Base-by-base conservation (phyloP, 2,113 vertebrate species). In the Tursiops truncatus region DNA sequence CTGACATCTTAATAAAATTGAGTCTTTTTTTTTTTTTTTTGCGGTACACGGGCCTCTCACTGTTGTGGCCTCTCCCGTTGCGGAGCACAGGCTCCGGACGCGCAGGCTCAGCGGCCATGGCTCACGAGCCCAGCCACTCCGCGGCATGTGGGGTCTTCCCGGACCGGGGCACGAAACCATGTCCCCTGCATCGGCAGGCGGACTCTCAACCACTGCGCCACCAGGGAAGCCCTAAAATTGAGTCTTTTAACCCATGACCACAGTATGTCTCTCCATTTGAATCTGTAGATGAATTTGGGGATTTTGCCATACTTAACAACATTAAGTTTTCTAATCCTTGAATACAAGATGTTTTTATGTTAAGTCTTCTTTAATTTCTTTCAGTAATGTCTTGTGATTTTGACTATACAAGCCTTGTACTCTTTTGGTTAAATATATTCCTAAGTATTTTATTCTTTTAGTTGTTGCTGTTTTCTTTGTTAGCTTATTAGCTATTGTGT, bases 351-450 rank as follows among this genome's bases (percentile, higher is more conserved):
- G 12, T 56, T 85, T 89, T 80, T 80, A 60, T 60, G 56, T 92
- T 89, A 89, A 89, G 33, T 67, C 21, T 36, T 50, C 31, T 73
- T 88, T 7, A 36, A 36, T 94, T 41, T 93, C 62, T 84, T 93
- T 85, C n/a, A 90, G 9, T 25, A 92, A 25, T 4, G 2, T 71
- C 44, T 50, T 84, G 6, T 58, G 73, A 33, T 31, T 47, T 90
- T 80, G 15, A 38, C 12, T 67, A 25, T 67, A 21, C 6, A 95
- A 77, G 31, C 71, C 14, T 41, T 85, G 13, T 8, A 41, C 21
- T 74, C 73, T 58, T 85, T 97, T 80, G 36, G n/a, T 79, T 88
- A 93, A 85, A 38, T 84, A 25, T 28, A 20, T 96, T 44, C 50
- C n/a, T 71, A 56, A 81, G 1, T 33, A 23, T 50, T 80, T 70